Base-by-base conservation (phyloP, 1,140 invertebrate genomes). In the Drosophila neocordata region DNA sequence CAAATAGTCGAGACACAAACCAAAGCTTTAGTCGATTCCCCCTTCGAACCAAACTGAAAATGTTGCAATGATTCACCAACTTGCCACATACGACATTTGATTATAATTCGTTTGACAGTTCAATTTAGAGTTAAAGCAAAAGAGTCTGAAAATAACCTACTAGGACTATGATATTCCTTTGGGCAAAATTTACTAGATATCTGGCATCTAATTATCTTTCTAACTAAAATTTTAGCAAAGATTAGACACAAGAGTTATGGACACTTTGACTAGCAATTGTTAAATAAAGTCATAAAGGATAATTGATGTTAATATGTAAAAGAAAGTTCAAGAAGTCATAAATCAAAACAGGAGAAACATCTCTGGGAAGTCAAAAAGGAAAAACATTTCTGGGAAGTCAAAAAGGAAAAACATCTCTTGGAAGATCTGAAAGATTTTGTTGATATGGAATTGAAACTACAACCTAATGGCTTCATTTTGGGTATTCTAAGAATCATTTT, bases 101-200 rank as follows among this genome's bases (percentile, higher is more conserved):
- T 73, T 59, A 65, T 55, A 75, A 52, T 55, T 65, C 62, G 12
- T 63, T 20, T 68, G 75, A 72, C 68, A 77, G 68, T 62, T 67
- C 62, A 78, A 79, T 74, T 78, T 79, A 48, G 70, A 11, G 18
- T 53, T 35, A 73, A 69, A 31, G 20, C 62, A 24, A 13, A 18
- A 62, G 15, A 72, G 52, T 48, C 13, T 37, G 15, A 48, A 48
- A 48, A 48, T 48, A 48, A 48, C 8, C 18, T 20, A 37, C 51
- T 34, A 62, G 57, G 12, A 18, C 15, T 15, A 13, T 56, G 41
- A 48, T 56, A 34, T 56, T 27, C 12, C 53, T 56, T 56, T 13
- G 27, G 53, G 53, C 53, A 1, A 56, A 34, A 34, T 72, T 72
- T 20, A 18, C 18, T 48, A 11, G 5, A 15, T 20, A 20, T 18